Evolutionary conservation across 2,113 vertebrate species (phyloP).

Genomic region (Diadophis punctatus): DNA sequence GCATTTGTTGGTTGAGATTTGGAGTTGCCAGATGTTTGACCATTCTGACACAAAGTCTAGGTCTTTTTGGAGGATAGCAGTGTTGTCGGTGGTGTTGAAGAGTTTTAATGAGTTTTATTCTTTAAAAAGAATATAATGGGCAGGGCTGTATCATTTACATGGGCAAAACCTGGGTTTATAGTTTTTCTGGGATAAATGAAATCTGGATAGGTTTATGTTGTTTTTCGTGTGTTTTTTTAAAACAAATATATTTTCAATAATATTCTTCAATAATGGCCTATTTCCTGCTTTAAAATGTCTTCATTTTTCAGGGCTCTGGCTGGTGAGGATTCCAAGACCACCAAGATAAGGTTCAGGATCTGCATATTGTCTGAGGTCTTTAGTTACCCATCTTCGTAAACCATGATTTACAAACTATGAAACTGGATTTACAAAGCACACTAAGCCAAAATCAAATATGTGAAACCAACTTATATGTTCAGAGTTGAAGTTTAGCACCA

Average conservation of each 20-base stretch:
- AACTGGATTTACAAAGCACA: not conserved
- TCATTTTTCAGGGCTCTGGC: not conserved
- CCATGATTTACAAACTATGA: not conserved
- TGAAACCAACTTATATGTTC: not conserved
- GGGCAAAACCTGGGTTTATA: not conserved
- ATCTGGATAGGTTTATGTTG: not conserved
- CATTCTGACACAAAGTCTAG: too few relatives aligned
- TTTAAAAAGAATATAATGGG: too few relatives aligned
- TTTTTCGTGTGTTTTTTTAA: not conserved
- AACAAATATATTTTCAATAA: not conserved
- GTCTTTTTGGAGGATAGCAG: too few relatives aligned
- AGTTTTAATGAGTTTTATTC: too few relatives aligned
- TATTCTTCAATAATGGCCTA: not conserved
- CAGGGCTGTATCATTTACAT: not conserved
- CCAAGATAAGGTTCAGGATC: not conserved
- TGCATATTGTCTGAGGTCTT: not conserved
- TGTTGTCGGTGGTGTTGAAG: too few relatives aligned
- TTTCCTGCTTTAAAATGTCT: not conserved
- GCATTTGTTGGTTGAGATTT: too few relatives aligned
- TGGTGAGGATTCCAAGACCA: not conserved
- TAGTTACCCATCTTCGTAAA: not conserved
- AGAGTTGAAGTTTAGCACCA: not conserved
- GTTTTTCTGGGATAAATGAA: not conserved
- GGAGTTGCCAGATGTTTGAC: too few relatives aligned
- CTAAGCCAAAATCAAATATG: not conserved